Evolutionary conservation across 2,888 invertebrate species (phyloP).

Genomic region (Bembecia ichneumoniformis): DNA sequence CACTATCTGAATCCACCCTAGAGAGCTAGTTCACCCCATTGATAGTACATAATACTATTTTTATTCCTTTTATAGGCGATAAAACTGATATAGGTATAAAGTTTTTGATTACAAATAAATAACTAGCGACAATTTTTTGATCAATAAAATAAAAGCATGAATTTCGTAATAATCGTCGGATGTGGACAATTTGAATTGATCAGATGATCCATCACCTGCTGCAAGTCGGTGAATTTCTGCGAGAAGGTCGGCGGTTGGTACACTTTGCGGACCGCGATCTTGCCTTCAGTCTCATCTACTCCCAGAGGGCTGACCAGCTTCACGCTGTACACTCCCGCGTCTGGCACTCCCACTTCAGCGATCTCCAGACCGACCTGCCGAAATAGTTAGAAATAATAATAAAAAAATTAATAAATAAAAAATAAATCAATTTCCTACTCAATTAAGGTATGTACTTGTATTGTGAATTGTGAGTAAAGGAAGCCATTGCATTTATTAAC

Average conservation of each 20-base stretch:
- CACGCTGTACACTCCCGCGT: constrained; percentile 86
- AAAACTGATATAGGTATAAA: too few species aligned
- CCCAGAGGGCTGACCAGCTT: constrained; percentile 83
- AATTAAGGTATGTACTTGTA: too few species aligned
- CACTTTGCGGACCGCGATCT: constrained; percentile 82
- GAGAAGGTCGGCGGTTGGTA: constrained; percentile 86
- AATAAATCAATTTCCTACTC: neutral
- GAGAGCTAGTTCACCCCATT: too few species aligned
- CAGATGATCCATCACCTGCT: constrained; percentile 38
- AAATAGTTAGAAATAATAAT: neutral
- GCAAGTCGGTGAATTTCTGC: constrained; percentile 73
- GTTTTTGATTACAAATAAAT: too few species aligned
- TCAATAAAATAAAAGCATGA: too few species aligned
- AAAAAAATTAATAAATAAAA: neutral
- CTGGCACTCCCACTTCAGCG: constrained; percentile 76
- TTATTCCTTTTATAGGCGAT: too few species aligned
- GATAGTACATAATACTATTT: too few species aligned
- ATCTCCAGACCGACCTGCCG: constrained; percentile 80
- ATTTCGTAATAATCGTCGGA: too few species aligned
- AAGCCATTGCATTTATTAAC: too few species aligned
- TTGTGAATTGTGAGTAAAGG: neutral
- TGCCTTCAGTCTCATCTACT: constrained; percentile 78
- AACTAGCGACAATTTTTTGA: too few species aligned
- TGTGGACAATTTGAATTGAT: too few species aligned
- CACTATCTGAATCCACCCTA: too few species aligned